Base-by-base conservation (phyloP, 1,140 invertebrate species). In the Argopecten irradians region DNA sequence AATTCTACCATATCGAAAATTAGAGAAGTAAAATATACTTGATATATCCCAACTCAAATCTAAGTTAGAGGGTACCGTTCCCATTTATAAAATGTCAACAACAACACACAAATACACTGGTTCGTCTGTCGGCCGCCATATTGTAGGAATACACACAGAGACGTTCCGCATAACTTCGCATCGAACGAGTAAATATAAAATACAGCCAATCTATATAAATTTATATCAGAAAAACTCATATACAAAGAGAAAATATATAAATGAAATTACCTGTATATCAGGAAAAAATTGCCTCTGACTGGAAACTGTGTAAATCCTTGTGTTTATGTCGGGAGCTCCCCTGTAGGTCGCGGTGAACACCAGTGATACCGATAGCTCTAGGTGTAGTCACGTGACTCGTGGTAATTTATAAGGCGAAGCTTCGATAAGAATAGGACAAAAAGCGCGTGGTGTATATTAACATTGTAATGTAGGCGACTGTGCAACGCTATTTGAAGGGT, bases 381-480 rank as follows among this genome's bases (percentile, higher is more conserved):
- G 43, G n/a, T 36, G 19, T 28, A 71, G 46, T 86, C 86, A 86
- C 86, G 86, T 86, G 86, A 86, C 86, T 22, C 33, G 34, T 22
- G 33, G 86, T 86, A 86, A 86, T 86, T 86, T 86, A 86, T 86
- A 86, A 86, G 86, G 85, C 55, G n/a, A 71, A 71, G 55, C 55
- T 71, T 71, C 55, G 55, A 71, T 71, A 71, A 71, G 55, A 71
- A 71, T 71, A 71, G 55, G 22, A 71, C 55, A 71, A 71, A 71
- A 71, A 71, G 8, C 55, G 55, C n/a, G 55, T 16, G 11, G 55
- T 28, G 22, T 71, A 71, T 71, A 71, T 71, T 71, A 71, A 28
- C 55, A 71, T 71, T 22, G 55, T 71, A 71, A 71, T 71, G 55
- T 11, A 71, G n/a, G 14, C 55, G n/a, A 71, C 55, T 5, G 5